A percentile compares a stretch with the other conserved stretches of the same genome.
Evolutionary conservation across 2,113 vertebrate species (phyloP).

Genomic region (Calcarius ornatus): DNA sequence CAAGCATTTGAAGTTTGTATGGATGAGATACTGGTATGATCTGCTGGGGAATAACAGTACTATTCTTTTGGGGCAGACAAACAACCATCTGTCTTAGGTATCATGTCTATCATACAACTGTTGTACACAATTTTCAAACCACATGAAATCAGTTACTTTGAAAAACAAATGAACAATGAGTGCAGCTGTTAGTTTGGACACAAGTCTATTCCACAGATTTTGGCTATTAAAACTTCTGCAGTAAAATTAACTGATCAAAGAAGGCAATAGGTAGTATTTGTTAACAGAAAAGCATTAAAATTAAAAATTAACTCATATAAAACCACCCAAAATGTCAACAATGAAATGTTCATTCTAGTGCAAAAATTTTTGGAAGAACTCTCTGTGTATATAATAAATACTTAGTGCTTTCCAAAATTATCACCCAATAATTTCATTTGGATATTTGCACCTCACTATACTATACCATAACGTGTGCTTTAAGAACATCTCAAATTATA

Average conservation of each 20-base stretch:
- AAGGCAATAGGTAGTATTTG: not conserved
- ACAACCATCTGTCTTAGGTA: not conserved
- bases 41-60: not conserved
- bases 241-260: not conserved
- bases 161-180: not conserved
- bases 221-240: not conserved
- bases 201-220: not conserved
- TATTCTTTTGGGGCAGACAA: not conserved
- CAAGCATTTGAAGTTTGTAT: not conserved
- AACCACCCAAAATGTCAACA: not conserved
- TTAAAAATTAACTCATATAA: not conserved
- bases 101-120: not conserved
- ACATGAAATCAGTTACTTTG: not conserved
- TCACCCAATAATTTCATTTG: not conserved
- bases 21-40: not conserved
- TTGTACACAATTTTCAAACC: not conserved
- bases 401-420: not conserved
- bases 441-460: not conserved
- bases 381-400: not conserved
- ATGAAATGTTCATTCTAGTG: accelerated
- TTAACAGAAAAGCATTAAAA: not conserved
- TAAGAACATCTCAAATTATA: not conserved
- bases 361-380: not conserved
- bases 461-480: not conserved
- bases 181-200: not conserved